Conservation (phyloP, 2,797 vertebrate species). For the Onychomys leucogaster region DNA sequence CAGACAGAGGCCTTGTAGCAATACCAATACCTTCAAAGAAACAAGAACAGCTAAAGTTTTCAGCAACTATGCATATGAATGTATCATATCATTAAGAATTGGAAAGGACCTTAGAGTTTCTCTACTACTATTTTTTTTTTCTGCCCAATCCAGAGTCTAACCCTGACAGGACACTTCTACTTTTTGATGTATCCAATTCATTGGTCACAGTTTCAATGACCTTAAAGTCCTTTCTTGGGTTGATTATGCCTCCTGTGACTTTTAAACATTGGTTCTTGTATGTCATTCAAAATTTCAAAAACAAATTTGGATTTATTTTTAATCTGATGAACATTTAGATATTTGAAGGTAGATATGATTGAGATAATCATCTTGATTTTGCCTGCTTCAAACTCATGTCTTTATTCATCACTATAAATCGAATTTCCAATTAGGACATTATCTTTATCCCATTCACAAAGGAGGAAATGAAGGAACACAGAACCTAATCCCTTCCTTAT, state of each 20-base stretch:
- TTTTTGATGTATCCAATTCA: not conserved
- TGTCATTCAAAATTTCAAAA: constrained; percentile 11
- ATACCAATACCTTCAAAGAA: constrained; percentile 23
- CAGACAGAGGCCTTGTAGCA: constrained; percentile 40
- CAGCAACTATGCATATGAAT: not conserved
- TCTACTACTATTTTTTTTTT: not conserved
- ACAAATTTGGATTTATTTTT: constrained; percentile 28
- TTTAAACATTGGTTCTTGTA: constrained; percentile 10
- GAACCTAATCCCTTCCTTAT: not conserved
- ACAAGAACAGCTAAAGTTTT: not conserved
- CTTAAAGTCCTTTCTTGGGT: not conserved
- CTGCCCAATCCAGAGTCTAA: not conserved
- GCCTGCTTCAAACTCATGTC: not conserved
- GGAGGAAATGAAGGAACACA: not conserved
- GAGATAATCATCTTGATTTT: not conserved
- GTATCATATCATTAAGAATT: not conserved
- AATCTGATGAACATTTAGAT: not conserved
- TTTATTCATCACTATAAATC: not conserved
- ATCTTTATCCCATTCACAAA: constrained; percentile 22
- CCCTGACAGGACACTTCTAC: not conserved
- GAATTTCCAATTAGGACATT: not conserved
- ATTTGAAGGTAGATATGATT: constrained; percentile 32
- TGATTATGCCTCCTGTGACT: not conserved
- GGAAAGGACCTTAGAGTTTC: constrained; percentile 11
- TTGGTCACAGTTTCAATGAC: not conserved